Evolutionary conservation across 2,797 vertebrate species (phyloP).

Genomic region (Pterois miles): DNA sequence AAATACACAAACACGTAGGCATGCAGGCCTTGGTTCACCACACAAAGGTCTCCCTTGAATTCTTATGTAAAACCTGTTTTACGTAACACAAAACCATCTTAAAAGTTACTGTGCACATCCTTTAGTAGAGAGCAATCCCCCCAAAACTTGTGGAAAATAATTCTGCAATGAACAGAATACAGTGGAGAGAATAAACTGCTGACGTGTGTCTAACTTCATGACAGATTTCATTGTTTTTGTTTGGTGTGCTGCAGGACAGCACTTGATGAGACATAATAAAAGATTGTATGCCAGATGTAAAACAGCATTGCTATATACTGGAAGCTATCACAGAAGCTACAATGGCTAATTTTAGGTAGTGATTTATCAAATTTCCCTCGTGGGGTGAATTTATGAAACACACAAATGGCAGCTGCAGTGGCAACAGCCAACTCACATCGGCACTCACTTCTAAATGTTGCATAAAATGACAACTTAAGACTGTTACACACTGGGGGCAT

Average conservation of each 20-base stretch:
- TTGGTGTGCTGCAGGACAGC: neutral
- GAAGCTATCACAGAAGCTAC: neutral
- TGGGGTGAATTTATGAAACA: neutral
- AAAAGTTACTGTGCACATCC: neutral
- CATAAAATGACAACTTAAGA: neutral
- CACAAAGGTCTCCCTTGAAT: neutral
- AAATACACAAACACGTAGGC: neutral
- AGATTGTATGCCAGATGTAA: neutral
- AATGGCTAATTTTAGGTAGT: neutral
- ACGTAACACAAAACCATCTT: neutral
- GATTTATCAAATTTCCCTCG: neutral
- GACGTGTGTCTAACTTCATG: neutral
- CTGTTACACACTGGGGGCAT: too few relatives aligned
- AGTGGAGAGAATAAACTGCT: neutral
- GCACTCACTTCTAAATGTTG: neutral
- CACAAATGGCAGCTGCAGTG: too few relatives aligned
- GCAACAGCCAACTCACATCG: neutral
- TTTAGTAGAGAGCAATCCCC: neutral
- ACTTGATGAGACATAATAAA: neutral
- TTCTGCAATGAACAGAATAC: neutral
- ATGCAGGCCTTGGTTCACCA: neutral
- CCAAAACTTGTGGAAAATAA: neutral
- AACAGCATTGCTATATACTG: neutral
- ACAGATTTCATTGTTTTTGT: neutral
- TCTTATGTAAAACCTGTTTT: neutral